A percentile compares a stretch with the other conserved stretches of the same genome.
Evolutionary conservation across 2,888 invertebrate species (phyloP).

Genomic region (Cataglyphis altisquamis): DNA sequence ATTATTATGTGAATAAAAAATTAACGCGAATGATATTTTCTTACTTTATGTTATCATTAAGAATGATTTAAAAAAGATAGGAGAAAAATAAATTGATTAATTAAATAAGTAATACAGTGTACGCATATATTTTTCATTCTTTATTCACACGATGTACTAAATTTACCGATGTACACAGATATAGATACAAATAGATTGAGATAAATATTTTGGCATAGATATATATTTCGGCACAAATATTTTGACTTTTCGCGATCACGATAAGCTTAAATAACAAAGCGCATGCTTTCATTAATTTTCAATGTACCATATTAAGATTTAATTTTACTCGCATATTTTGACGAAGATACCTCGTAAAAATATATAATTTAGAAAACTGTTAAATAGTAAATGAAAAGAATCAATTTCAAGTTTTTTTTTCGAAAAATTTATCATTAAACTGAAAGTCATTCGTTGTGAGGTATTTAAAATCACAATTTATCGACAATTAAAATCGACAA

Average conservation of each 20-base stretch:
- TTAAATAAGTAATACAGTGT: background rate
- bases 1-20: background rate
- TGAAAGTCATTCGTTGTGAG: background rate
- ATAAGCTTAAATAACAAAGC: background rate
- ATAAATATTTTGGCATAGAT: constrained; percentile 4
- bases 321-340: background rate
- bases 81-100: background rate
- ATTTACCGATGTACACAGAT: background rate
- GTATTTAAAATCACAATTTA: background rate
- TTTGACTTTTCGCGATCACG: background rate
- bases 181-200: background rate
- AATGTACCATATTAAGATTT: background rate
- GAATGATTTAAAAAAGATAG: constrained; percentile 5
- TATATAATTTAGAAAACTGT: background rate
- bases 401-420: background rate
- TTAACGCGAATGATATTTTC: background rate
- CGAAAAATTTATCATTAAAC: background rate
- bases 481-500: background rate
- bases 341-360: background rate
- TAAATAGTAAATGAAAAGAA: background rate
- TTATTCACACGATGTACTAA: background rate
- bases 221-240: constrained; percentile 13
- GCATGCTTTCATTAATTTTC: constrained; percentile 6
- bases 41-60: background rate
- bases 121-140: background rate